These are phyloP conservation scores for Drosophila sordidula DNA, from an alignment of 2,888 invertebrate genomes.

Conservation along the genomic window DNA sequence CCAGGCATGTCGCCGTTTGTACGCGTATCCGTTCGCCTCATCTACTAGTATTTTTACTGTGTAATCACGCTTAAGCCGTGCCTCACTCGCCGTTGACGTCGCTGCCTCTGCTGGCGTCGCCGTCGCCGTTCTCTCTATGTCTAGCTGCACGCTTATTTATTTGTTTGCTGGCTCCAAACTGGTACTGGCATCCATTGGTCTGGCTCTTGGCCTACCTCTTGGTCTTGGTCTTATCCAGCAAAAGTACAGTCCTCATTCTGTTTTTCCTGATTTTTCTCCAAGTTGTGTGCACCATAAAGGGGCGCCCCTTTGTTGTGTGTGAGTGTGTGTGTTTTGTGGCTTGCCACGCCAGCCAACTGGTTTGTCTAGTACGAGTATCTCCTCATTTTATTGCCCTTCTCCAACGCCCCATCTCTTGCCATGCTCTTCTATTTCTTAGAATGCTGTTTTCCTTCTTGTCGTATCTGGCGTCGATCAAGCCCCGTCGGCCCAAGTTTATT, in stretches of 20 bases:
- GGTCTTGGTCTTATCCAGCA: constrained; percentile 32
- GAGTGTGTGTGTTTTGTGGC: constrained; percentile 29
- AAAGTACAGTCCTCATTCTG: constrained; percentile 69
- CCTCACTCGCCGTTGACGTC: constrained; percentile 23
- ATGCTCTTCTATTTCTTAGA: constrained; percentile 65
- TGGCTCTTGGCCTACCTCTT: constrained; percentile 18
- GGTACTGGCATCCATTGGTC: constrained; percentile 66
- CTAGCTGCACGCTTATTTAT: constrained; percentile 74
- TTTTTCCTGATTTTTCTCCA: constrained; percentile 76
- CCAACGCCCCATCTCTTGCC: constrained; percentile 9
- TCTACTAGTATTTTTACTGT: constrained; percentile 46
- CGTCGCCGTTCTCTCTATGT: constrained; percentile 47
- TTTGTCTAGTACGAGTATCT: constrained; percentile 74
- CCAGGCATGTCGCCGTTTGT: constrained; percentile 65
- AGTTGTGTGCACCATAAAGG: constrained; percentile 35
- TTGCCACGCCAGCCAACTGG: constrained; percentile 59
- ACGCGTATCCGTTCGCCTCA: constrained; percentile 53
- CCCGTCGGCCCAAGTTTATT: constrained; percentile 63
- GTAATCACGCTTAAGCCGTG: constrained; percentile 69
- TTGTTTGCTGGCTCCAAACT: constrained; percentile 76
- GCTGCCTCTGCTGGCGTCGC: constrained; percentile 7
- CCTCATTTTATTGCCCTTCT: constrained; percentile 57
- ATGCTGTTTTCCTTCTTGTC: constrained; percentile 63
- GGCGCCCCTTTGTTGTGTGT: constrained; percentile 46
- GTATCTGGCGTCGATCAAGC: constrained; percentile 60